Evolutionary conservation across 2,888 invertebrate species (phyloP).

Genomic region (Teleogryllus oceanicus): DNA sequence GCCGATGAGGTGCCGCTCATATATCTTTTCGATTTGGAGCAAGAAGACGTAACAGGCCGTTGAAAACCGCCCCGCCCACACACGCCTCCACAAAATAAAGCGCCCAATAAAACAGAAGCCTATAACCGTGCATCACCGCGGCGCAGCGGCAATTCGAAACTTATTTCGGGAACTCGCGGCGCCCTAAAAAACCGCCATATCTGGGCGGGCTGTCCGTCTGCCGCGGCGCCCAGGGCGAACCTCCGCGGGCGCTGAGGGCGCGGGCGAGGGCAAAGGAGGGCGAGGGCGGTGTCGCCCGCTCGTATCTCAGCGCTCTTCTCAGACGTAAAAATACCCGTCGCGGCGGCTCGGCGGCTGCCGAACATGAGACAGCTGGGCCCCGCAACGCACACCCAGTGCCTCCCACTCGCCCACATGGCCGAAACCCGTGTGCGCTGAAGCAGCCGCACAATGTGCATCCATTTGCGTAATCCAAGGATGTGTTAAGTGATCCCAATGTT

Average conservation of each 20-base stretch:
- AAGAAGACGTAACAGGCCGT: neutral
- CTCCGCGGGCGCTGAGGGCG: neutral
- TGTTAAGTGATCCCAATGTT: too few relatives aligned
- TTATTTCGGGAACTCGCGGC: neutral
- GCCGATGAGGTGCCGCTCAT: neutral
- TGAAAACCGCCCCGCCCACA: neutral
- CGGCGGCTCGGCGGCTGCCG: too few relatives aligned
- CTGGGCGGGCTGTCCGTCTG: neutral
- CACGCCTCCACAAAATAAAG: neutral
- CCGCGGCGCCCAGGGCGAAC: neutral
- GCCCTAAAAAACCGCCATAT: conserved; percentile 4
- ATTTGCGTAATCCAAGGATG: too few relatives aligned
- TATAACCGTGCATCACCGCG: conserved; percentile 1
- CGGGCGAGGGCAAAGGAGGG: too few relatives aligned
- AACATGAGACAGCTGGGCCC: too few relatives aligned
- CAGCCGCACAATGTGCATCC: too few relatives aligned
- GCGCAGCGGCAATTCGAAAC: neutral
- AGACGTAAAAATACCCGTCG: too few relatives aligned
- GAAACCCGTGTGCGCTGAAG: too few relatives aligned
- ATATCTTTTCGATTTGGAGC: neutral
- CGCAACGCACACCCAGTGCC: too few relatives aligned
- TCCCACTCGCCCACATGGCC: too few relatives aligned
- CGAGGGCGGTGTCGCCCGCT: too few relatives aligned
- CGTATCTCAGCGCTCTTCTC: too few relatives aligned
- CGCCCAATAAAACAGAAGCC: neutral